These are phyloP conservation scores for Limanda limanda DNA, from an alignment of 2,113 vertebrate species.

Conservation along the genomic window DNA sequence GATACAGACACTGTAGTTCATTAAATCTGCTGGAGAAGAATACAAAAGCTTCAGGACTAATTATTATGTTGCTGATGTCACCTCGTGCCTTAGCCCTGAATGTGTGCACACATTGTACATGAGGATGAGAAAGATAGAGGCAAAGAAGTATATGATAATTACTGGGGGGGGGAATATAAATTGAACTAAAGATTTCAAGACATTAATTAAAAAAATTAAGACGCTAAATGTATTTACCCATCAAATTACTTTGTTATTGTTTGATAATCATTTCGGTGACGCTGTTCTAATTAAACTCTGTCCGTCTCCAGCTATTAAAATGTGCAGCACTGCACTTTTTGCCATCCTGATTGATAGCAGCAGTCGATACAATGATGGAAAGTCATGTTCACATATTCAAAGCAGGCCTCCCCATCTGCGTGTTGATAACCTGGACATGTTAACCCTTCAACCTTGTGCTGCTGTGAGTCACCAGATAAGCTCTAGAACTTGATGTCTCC, in stretches of 20 bases:
- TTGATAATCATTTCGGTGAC: slow-evolving; percentile 11
- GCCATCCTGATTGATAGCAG: slow-evolving; percentile 30
- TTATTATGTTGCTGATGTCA: slow-evolving; percentile 45
- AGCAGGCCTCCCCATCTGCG: slow-evolving; percentile 6
- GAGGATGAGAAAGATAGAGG: not conserved
- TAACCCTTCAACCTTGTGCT: slow-evolving; percentile 37
- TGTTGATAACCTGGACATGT: slow-evolving; percentile 44
- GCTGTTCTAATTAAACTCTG: slow-evolving; percentile 1
- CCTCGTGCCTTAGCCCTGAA: slow-evolving; percentile 12
- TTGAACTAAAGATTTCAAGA: not conserved
- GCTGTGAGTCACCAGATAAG: slow-evolving; percentile 52
- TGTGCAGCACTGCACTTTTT: slow-evolving; percentile 39
- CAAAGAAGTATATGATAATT: not conserved
- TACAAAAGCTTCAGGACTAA: slow-evolving; percentile 29
- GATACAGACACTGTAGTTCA: slow-evolving; percentile 19
- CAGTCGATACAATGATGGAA: slow-evolving; percentile 44
- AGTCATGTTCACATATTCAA: slow-evolving; percentile 46
- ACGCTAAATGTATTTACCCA: slow-evolving; percentile 1
- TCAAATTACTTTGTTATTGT: slow-evolving; percentile 11
- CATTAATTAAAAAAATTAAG: not conserved
- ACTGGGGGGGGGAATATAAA: not conserved
- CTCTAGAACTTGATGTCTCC: slow-evolving; percentile 42
- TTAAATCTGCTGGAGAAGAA: slow-evolving; percentile 33
- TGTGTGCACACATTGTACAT: slow-evolving; percentile 18
- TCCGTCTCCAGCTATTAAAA: slow-evolving; percentile 22